Evolutionary conservation across 2,888 invertebrate species (phyloP).

Genomic region (Romanomermis culicivorax): DNA sequence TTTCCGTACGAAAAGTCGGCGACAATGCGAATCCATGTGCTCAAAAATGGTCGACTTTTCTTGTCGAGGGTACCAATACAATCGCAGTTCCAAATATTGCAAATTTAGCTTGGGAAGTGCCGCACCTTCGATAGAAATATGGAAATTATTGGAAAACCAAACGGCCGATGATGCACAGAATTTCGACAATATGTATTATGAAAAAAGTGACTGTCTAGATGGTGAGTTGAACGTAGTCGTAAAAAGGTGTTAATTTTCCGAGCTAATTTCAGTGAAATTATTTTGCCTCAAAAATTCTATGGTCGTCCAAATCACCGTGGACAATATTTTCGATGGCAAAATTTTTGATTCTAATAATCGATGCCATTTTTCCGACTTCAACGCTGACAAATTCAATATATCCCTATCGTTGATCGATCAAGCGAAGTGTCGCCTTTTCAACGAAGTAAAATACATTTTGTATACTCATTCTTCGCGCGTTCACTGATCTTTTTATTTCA

Average conservation of each 20-base stretch:
- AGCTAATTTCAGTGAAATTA: no score
- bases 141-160: no score
- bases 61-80: constrained; percentile 2
- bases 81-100: background rate
- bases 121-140: no score
- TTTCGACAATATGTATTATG: no score
- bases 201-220: no score
- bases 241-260: no score
- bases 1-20: background rate
- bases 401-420: background rate
- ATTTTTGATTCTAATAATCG: background rate
- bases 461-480: no score
- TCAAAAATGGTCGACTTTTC: background rate
- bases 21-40: background rate
- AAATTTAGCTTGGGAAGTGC: background rate
- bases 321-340: constrained; percentile 8
- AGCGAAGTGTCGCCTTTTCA: background rate
- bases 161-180: no score
- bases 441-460: constrained; percentile 5
- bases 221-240: no score
- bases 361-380: background rate
- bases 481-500: no score
- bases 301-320: no score
- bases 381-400: constrained; percentile 2
- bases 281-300: no score